Base-by-base conservation (phyloP, 2,888 invertebrate genomes). In the Luperina nickerlii region DNA sequence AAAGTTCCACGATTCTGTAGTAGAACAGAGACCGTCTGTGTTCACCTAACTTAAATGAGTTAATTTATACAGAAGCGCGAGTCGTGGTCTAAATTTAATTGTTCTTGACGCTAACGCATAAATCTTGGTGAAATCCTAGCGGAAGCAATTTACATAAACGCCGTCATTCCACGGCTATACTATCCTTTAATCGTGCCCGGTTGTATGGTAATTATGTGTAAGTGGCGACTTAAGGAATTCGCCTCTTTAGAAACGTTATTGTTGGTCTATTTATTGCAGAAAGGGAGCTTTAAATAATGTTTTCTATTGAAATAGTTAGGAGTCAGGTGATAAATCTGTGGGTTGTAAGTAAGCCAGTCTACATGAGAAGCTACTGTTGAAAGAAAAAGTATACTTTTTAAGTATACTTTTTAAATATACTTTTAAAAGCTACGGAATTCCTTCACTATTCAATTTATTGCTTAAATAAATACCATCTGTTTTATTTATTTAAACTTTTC, bases 81-180 rank as follows among this genome's bases (percentile, higher is more conserved):
- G 91, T 93, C 93, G 92, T 90, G 92, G 93, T 94, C 94, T 93
- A 94, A 95, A 95, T 96, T 96, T 96, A 96, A 96, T 96, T 96
- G 95, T 96, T 95, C 94, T 92, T 94, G 95, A 95, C 94, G 92
- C 89, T 91, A 90, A 94, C 92, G 92, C 94, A 95, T 96, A 95
- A 96, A 96, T 96, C 96, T 94, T 91, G 86, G 92, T 91, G 92
- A 94, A 95, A 95, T 95, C 94, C 94, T 93, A 90, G 94, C 94
- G 96, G 95, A 96, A 96, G 94, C 93, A 91, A 96, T 96, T 96
- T 96, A 95, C 96, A 96, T 96, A 96, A 96, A 95, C 90, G 94
- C 92, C 92, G 90, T 92, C 92, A 94, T 95, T 93, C 91, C 90
- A 85, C 90, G 89, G 94, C 92, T 92, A 93, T 93, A 92, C 93